Base-by-base conservation (phyloP, 1,140 invertebrate species). In the Drosophila dunni region DNA sequence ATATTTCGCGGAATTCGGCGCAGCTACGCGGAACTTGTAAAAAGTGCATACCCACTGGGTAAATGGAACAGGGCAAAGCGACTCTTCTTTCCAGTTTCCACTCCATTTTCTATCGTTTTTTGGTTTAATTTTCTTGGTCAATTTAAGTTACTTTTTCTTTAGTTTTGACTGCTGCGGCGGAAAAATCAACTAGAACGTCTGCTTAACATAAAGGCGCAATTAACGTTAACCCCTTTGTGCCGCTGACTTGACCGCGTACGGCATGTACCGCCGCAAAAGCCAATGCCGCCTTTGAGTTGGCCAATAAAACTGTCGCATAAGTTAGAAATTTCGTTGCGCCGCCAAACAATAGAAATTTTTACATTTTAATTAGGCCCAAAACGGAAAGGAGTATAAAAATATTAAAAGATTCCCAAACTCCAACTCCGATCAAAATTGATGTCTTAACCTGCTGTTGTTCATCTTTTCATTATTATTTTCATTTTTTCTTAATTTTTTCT, bases 291-390 rank as follows among this genome's bases (percentile, higher is more conserved):
- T 70, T 75, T 63, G 51, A 70, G 58, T 62, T 48, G 54, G 50
- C 76, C 79, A 69, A 86, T 86, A 88, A 88, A 88, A 88, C 80
- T 89, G 84, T 88, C 84, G 84, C 84, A 88, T 88, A 88, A 84
- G 80, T 88, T 75, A 88, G 44, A 69, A 70, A 81, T 65, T 74
- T 73, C 78, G 63, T 78, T 72, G 71, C 67, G 51, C 67, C 60
- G 15, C 9, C 45, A 33, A 58, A 75, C 67, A 70, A 75, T 75
- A 20, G 33, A 50, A 62, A 62, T 50, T 78, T 75, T 75, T 75
- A 75, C 61, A 77, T 86, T 74, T 79, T 75, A 86, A 85, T 84
- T 75, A 75, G 36, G 24, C 24, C 3, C 24, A 29, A 29, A 29
- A 29, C 0, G 24, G 2, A 20, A 20, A 20, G n/a, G n/a, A n/a